Percentiles rank a stretch among this genome's conserved stretches.
Evolutionary conservation across 2,888 invertebrate species (phyloP).

Genomic region (Aquatica leii): DNA sequence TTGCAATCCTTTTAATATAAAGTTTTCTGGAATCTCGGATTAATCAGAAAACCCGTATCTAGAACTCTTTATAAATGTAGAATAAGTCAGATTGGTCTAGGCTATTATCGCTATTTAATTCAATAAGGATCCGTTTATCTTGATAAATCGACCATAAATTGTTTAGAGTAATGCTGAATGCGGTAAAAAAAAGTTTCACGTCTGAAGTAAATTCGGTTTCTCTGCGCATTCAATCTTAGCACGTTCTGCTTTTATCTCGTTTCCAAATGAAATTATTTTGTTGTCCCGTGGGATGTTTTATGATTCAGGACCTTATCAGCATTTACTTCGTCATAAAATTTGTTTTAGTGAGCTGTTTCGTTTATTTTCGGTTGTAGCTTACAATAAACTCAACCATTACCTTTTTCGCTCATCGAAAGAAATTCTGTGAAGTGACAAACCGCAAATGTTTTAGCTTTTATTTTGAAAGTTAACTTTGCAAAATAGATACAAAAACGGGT

Average conservation of each 20-base stretch:
- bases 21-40: slow-evolving; percentile 21
- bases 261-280: slow-evolving; percentile 47
- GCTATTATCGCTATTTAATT: slow-evolving; percentile 59
- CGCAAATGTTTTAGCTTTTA: slow-evolving; percentile 12
- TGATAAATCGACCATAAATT: slow-evolving; percentile 59
- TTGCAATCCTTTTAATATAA: slow-evolving; percentile 16
- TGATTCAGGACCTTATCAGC: slow-evolving; percentile 38
- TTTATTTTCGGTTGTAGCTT: slow-evolving; percentile 31
- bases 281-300: slow-evolving; percentile 36
- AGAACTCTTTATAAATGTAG: slow-evolving; percentile 33
- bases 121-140: slow-evolving; percentile 58
- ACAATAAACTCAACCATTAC: slow-evolving; percentile 29
- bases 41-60: slow-evolving; percentile 23
- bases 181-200: slow-evolving; percentile 47
- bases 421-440: slow-evolving; percentile 7
- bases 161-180: slow-evolving; percentile 53
- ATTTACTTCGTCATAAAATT: slow-evolving; percentile 38
- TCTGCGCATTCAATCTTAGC: slow-evolving; percentile 47
- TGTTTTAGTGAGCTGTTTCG: slow-evolving; percentile 32
- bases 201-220: slow-evolving; percentile 43
- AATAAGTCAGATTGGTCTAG: slow-evolving; percentile 34
- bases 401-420: slow-evolving; percentile 17
- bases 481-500: neutral
- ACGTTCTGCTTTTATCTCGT: slow-evolving; percentile 46
- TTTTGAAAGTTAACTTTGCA: neutral